Evolutionary conservation across 1,140 invertebrate species (phyloP).

Genomic region (Pristionchus pacificus): DNA sequence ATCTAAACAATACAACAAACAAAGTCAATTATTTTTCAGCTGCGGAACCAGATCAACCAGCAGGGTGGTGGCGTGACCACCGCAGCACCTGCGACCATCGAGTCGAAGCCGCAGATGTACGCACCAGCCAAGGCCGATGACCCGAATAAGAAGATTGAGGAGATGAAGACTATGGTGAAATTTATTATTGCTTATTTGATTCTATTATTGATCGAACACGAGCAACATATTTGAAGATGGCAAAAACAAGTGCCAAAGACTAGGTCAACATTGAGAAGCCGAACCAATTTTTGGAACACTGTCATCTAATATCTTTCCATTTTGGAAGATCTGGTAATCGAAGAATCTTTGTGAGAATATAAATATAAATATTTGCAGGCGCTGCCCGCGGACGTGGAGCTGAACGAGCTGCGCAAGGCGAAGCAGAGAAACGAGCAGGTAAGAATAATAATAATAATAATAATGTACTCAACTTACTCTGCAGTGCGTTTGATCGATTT

Average conservation of each 20-base stretch:
- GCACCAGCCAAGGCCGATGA: neutral
- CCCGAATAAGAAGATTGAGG: neutral
- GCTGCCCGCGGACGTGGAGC: slow-evolving; percentile 48
- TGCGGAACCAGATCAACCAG: neutral
- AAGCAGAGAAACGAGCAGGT: slow-evolving; percentile 16
- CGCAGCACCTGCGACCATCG: neutral
- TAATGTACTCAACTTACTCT: too few species aligned
- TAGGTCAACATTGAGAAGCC: neutral
- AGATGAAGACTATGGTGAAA: neutral
- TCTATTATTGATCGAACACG: neutral
- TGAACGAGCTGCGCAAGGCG: slow-evolving; percentile 42
- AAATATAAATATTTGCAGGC: slow-evolving; percentile 38
- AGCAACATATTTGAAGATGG: neutral
- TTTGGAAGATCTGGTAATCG: slow-evolving; percentile 6
- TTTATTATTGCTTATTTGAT: neutral
- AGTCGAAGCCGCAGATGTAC: neutral
- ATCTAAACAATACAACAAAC: too few species aligned
- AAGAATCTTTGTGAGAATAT: neutral
- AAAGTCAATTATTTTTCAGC: too few species aligned
- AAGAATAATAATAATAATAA: slow-evolving; percentile 14
- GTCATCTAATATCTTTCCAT: slow-evolving; percentile 25
- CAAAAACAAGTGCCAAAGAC: neutral
- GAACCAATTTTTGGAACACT: slow-evolving; percentile 25
- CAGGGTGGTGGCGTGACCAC: too few species aligned
- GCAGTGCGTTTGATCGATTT: too few species aligned